Evolutionary conservation across 2,113 vertebrate genomes (phyloP).

Genomic region (Pteropus alecto): DNA sequence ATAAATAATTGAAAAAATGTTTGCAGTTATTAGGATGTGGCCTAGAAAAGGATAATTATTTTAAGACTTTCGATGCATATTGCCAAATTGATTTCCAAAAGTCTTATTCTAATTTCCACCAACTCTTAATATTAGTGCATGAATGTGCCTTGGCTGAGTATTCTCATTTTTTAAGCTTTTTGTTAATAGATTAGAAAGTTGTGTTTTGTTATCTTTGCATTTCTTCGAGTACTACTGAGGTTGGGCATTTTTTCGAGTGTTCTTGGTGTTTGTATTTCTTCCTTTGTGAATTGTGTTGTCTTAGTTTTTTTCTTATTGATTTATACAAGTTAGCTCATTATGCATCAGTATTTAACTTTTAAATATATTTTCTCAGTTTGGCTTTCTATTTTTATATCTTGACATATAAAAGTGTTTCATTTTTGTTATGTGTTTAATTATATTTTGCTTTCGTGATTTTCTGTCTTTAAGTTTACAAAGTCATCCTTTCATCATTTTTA

Average conservation of each 20-base stretch:
- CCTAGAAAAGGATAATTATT: neutral
- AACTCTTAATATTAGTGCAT: neutral
- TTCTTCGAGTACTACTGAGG: neutral
- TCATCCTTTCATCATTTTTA: neutral
- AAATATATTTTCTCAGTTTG: neutral
- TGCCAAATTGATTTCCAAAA: conserved; percentile 6
- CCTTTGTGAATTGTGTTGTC: neutral
- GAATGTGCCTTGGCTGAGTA: neutral
- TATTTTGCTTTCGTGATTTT: neutral
- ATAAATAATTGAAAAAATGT: neutral
- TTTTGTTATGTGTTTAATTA: neutral
- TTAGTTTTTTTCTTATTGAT: neutral
- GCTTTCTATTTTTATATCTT: neutral
- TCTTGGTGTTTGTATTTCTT: neutral
- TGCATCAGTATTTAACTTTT: neutral
- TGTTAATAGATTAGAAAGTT: neutral
- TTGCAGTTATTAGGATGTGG: neutral
- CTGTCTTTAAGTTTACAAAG: neutral
- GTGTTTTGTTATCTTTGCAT: neutral
- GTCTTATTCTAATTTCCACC: neutral
- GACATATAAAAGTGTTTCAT: neutral
- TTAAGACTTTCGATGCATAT: neutral
- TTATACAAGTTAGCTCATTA: neutral
- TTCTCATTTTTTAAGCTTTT: conserved; percentile 23
- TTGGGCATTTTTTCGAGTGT: neutral